These are phyloP conservation scores for Zygogramma bicolorata DNA, from an alignment of 2,888 invertebrate species.

Conservation along the genomic window DNA sequence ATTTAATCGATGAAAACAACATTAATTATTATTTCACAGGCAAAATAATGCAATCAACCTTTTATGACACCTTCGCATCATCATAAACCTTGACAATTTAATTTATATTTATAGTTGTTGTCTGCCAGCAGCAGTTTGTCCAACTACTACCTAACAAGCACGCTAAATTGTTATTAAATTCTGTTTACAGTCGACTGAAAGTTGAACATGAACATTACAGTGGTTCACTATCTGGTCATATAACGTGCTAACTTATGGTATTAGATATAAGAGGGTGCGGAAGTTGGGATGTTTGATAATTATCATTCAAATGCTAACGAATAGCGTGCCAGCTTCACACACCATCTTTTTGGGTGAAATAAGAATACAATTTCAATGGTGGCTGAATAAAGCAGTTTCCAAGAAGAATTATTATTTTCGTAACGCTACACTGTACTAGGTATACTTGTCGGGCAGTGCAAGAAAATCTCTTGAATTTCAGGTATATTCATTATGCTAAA, in stretches of 20 bases:
- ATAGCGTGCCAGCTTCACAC: too few species aligned
- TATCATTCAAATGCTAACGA: background rate
- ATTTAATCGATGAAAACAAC: background rate
- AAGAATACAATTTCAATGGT: too few species aligned
- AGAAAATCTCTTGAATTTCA: too few species aligned
- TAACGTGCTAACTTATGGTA: background rate
- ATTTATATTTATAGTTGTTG: background rate
- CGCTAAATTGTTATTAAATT: background rate
- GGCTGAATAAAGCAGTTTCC: too few species aligned
- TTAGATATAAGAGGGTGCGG: background rate
- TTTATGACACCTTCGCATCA: background rate
- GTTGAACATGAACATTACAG: background rate
- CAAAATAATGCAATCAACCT: background rate
- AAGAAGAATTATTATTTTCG: too few species aligned
- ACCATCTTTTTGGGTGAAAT: background rate
- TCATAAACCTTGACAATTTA: constrained; percentile 12
- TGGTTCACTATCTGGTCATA: background rate
- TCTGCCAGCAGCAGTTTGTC: background rate
- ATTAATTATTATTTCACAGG: background rate
- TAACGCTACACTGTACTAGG: too few species aligned
- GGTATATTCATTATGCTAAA: too few species aligned
- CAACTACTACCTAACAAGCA: background rate
- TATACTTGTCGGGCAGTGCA: too few species aligned
- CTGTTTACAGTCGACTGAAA: background rate
- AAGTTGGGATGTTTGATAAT: background rate